phyloP scores from a whole-genome alignment of 1,140 invertebrate genomes.

The Harlomillsia oculata region DNA sequence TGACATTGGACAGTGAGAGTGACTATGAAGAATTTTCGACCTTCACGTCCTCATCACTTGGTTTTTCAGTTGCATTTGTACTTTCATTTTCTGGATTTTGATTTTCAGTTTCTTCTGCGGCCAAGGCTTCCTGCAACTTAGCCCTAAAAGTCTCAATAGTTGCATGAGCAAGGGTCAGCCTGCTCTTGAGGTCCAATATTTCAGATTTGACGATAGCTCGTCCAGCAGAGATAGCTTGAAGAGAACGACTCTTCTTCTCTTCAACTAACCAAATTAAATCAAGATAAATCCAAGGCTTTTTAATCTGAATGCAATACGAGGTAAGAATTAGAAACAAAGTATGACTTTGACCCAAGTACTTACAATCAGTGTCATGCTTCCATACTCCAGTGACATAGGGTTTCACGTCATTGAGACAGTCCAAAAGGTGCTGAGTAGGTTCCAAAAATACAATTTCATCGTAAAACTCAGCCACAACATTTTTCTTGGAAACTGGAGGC shows the following conservation, averaged over 20 bases:
- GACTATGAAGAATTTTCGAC: too few species aligned
- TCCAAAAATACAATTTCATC: slow-evolving; percentile 96
- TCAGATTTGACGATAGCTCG: slow-evolving; percentile 74
- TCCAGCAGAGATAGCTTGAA: slow-evolving; percentile 65
- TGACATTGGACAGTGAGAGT: too few species aligned
- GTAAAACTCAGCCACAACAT: slow-evolving; percentile 85
- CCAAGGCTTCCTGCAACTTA: too few species aligned
- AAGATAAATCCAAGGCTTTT: not conserved
- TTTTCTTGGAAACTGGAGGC: slow-evolving; percentile 51
- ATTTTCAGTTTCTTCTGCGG: slow-evolving; percentile 63
- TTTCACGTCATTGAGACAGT: slow-evolving; percentile 65
- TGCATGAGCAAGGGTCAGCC: slow-evolving; percentile 77
- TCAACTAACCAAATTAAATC: slow-evolving; percentile 59
- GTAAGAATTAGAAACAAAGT: not conserved
- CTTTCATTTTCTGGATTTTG: not conserved
- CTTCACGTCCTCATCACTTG: not conserved
- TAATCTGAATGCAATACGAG: not conserved
- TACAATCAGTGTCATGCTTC: slow-evolving; percentile 86
- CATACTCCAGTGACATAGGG: slow-evolving; percentile 62
- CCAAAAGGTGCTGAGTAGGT: slow-evolving; percentile 85
- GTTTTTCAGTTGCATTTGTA: not conserved
- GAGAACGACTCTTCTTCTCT: slow-evolving; percentile 71
- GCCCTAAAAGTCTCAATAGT: slow-evolving; percentile 80
- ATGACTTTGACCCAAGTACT: slow-evolving; percentile 40
- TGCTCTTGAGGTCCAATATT: slow-evolving; percentile 76